These are phyloP conservation scores for Lepidochitona cinerea DNA, from an alignment of 2,888 invertebrate genomes.

Conservation along the genomic window DNA sequence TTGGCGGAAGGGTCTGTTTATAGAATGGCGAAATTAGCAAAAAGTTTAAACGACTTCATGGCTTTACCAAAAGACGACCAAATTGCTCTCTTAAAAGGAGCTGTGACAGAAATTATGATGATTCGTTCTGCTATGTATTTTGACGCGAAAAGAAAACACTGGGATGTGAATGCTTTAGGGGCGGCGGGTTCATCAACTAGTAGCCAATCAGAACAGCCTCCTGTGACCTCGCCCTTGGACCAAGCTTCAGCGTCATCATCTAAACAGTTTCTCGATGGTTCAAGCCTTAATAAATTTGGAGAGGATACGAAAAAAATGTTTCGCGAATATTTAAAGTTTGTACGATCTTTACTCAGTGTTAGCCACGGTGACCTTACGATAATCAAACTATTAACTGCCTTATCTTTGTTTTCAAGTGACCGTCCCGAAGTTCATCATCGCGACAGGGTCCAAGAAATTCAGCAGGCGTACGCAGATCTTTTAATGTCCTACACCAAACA, in stretches of 20 bases:
- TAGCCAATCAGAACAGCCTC: background rate
- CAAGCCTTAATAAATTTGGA: background rate
- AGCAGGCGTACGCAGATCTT: constrained; percentile 59
- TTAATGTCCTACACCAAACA: constrained; percentile 50
- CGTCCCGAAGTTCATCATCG: constrained; percentile 43
- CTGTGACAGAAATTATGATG: constrained; percentile 66
- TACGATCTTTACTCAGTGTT: constrained; percentile 52
- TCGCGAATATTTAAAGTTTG: constrained; percentile 62
- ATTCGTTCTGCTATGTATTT: constrained; percentile 64
- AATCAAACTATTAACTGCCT: constrained; percentile 61
- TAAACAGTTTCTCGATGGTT: background rate
- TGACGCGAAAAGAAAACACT: constrained; percentile 38
- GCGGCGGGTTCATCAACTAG: background rate
- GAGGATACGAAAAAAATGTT: constrained; percentile 56
- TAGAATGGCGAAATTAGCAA: constrained; percentile 81
- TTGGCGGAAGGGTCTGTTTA: constrained; percentile 64
- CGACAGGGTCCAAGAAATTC: constrained; percentile 44
- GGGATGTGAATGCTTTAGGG: constrained; percentile 25
- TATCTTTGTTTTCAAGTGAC: constrained; percentile 62
- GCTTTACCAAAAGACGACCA: constrained; percentile 96
- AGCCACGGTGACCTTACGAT: constrained; percentile 59
- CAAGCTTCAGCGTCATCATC: background rate
- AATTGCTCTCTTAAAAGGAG: constrained; percentile 76
- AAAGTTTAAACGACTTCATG: constrained; percentile 84
- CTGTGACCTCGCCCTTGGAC: background rate